Evolutionary conservation across 2,113 vertebrate species (phyloP).

Genomic region (Hippocampus guttulatus): DNA sequence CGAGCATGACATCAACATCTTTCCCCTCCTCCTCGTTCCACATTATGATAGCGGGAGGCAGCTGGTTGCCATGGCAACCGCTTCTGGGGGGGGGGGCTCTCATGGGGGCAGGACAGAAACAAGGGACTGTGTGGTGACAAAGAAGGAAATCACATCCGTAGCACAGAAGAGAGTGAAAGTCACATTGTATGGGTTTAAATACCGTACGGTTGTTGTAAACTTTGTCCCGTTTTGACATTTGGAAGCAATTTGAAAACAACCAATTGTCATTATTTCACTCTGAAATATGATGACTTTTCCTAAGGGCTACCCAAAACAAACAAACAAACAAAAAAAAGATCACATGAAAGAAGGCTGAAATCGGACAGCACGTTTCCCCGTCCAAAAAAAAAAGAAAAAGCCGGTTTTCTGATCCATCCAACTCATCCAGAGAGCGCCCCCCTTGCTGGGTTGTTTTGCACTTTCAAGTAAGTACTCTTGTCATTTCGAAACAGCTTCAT

Average conservation of each 20-base stretch:
- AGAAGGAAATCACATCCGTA: background rate
- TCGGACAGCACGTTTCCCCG: background rate
- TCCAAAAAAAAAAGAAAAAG: background rate
- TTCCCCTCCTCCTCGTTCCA: conserved; percentile 45
- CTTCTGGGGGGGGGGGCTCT: conserved; percentile 17
- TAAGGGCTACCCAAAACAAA: too few species aligned
- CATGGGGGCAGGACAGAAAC: conserved; percentile 14
- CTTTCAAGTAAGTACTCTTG: conserved; percentile 3
- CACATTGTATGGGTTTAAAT: background rate
- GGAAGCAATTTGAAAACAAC: too few species aligned
- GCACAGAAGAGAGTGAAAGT: background rate
- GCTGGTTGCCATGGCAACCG: conserved; percentile 51
- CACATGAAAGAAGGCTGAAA: background rate
- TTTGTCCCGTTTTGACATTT: background rate
- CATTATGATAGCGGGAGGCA: conserved; percentile 39
- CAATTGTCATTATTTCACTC: too few species aligned
- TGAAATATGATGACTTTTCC: too few species aligned
- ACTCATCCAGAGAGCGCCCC: conserved; percentile 9
- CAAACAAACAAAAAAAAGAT: too few species aligned
- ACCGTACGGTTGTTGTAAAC: background rate
- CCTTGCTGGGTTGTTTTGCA: conserved; percentile 11
- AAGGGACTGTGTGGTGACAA: conserved; percentile 15
- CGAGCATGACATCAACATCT: conserved; percentile 25
- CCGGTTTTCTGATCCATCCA: too few species aligned
- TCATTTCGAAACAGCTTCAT: too few species aligned